These are phyloP conservation scores for Leptinotarsa tumamoca DNA, from an alignment of 2,888 invertebrate species.

Conservation along the genomic window DNA sequence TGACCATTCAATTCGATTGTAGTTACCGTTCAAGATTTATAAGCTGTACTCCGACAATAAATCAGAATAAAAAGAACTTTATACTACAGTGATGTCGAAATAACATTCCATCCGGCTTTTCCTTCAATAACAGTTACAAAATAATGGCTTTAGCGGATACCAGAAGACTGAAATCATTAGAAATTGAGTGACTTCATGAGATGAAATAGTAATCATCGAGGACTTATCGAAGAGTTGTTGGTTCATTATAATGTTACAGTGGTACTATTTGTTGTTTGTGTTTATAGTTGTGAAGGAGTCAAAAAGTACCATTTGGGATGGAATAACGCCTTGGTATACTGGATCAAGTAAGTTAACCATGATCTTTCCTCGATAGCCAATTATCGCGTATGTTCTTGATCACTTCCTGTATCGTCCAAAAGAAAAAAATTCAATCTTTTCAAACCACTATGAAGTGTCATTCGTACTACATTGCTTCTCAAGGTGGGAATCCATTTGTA, in stretches of 20 bases:
- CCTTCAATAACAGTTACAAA: conserved; percentile 28
- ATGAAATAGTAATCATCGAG: background rate
- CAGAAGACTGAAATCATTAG: conserved; percentile 13
- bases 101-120: conserved; percentile 18
- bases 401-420: too few species aligned
- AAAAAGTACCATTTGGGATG: conserved; percentile 64
- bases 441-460: too few species aligned
- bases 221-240: background rate
- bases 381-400: too few species aligned
- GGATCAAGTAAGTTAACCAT: conserved; percentile 68
- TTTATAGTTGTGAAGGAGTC: conserved; percentile 39
- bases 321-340: conserved; percentile 69
- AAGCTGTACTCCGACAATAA: background rate
- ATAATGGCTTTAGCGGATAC: conserved; percentile 19
- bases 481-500: too few species aligned
- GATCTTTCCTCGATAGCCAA: too few species aligned
- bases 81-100: conserved; percentile 23
- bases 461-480: too few species aligned
- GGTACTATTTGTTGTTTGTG: conserved; percentile 31
- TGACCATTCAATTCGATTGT: conserved; percentile 6
- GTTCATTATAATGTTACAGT: conserved; percentile 27
- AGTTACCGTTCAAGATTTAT: background rate
- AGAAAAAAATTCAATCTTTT: too few species aligned
- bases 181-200: conserved; percentile 30
- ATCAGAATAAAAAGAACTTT: conserved; percentile 15